Evolutionary conservation across 2,797 vertebrate species (phyloP), one percentile per base, ranked within the genome.

Genomic region (Poeciliopsis paucimaculata): DNA sequence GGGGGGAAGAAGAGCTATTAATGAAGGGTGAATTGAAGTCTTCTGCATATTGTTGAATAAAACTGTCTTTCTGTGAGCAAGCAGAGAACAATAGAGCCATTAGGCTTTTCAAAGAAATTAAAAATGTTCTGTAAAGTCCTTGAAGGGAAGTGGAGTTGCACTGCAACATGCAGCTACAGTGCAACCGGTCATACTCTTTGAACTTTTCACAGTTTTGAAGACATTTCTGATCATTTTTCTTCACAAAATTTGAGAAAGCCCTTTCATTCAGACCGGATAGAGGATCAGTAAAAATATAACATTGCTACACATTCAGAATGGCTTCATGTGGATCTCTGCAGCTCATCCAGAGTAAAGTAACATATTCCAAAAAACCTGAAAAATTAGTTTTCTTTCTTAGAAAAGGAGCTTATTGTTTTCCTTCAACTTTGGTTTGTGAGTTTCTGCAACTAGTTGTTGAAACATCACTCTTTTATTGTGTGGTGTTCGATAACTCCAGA

Each of bases 1-100:
- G 31, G 31, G 31, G 31, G 13, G 49, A 80, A 85, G 87, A 81
- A 88, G 86, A 49, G 83, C 77, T 66, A 72, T 72, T 60, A 77
- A 74, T 55, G 55, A 49, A 43, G 78, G 20, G 47, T 73, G 82
- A 84, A 84, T 78, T 45, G 57, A 83, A 78, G 46, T 80, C 66
- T 62, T 80, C 45, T 84, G 76, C 77, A 26, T 82, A 47, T 75
- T 36, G 75, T 75, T 76, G 41, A 53, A 41, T 51, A 1, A 82
- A 74, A 76, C 47, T 70, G 39, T 64, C 64, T 77, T 28, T 77
- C 64, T 68, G 60, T 70, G 28, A 51, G 57, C 64, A 78, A 85
- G 87, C 75, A 77, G 11, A 66, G 47, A 41, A 57, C 78, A 76
- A 45, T 57, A 5, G 11, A 10, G n/a, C 60, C 39, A 75, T 18